These are phyloP conservation scores for Enteromius afrohamiltoni DNA, from an alignment of 2,797 vertebrate genomes.

Conservation along the genomic window DNA sequence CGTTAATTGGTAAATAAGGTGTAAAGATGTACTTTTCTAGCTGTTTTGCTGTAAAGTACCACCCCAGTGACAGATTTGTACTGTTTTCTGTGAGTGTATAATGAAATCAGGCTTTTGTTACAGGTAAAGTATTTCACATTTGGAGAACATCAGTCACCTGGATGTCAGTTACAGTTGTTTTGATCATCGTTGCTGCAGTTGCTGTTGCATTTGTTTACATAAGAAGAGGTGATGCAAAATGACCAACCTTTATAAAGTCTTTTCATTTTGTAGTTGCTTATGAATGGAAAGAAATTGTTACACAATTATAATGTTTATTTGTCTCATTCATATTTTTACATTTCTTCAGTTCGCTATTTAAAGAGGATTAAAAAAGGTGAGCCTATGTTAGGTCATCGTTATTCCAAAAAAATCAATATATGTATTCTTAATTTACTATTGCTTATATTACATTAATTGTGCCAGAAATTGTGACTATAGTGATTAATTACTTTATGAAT, in stretches of 20 bases:
- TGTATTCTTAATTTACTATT: neutral
- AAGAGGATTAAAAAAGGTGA: conserved; percentile 11
- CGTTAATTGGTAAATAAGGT: no score
- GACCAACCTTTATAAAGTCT: neutral
- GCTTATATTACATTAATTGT: neutral
- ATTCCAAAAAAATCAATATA: neutral
- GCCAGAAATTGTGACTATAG: neutral
- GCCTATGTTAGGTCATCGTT: neutral
- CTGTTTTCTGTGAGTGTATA: neutral
- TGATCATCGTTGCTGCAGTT: neutral
- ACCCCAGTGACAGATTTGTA: no score
- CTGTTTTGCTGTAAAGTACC: neutral
- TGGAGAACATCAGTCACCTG: conserved; percentile 31
- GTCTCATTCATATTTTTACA: neutral
- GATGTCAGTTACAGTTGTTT: conserved; percentile 28
- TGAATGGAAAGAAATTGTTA: neutral
- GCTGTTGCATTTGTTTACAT: conserved; percentile 12
- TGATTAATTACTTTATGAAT: neutral
- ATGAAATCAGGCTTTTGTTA: neutral
- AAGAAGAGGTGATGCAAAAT: conserved; percentile 43
- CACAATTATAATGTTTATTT: neutral
- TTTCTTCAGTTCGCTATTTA: neutral
- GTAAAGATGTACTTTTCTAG: neutral
- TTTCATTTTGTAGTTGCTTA: neutral
- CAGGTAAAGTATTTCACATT: conserved; percentile 28